Evolutionary conservation across 2,113 vertebrate species (phyloP).

Genomic region (Zootoca vivipara): DNA sequence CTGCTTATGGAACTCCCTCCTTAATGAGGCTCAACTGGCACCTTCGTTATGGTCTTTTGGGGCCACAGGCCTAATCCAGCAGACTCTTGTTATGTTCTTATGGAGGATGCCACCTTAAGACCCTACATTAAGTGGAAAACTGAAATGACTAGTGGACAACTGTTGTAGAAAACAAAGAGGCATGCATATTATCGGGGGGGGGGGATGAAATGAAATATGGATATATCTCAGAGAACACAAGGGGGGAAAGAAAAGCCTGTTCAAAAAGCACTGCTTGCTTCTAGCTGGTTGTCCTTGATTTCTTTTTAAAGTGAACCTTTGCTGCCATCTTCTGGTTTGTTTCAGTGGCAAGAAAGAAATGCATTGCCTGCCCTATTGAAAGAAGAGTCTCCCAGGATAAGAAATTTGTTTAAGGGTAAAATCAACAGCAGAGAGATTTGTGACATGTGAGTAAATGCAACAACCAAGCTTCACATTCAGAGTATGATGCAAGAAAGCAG

Average conservation of each 20-base stretch:
- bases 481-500: not conserved
- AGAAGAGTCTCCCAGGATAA: accelerated
- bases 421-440: not conserved
- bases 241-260: not conserved
- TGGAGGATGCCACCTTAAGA: conserved; percentile 21
- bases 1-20: not conserved
- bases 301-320: conserved; percentile 47
- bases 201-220: conserved; percentile 53
- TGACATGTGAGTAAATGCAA: not conserved
- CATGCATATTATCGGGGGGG: conserved; percentile 37
- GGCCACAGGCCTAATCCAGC: not conserved
- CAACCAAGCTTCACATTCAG: not conserved
- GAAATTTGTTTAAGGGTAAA: not conserved
- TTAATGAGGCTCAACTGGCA: not conserved
- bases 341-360: not conserved
- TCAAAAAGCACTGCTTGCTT: conserved; percentile 51
- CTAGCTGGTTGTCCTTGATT: conserved; percentile 13
- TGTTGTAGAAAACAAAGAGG: conserved; percentile 65
- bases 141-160: conserved; percentile 48
- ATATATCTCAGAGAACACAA: conserved; percentile 20
- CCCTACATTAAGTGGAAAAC: conserved; percentile 66
- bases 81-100: not conserved
- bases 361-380: not conserved
- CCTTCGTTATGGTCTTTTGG: not conserved
- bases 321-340: conserved; percentile 76